Evolutionary conservation across 1,140 invertebrate species (phyloP).

Genomic region (Colletes gigas): DNA sequence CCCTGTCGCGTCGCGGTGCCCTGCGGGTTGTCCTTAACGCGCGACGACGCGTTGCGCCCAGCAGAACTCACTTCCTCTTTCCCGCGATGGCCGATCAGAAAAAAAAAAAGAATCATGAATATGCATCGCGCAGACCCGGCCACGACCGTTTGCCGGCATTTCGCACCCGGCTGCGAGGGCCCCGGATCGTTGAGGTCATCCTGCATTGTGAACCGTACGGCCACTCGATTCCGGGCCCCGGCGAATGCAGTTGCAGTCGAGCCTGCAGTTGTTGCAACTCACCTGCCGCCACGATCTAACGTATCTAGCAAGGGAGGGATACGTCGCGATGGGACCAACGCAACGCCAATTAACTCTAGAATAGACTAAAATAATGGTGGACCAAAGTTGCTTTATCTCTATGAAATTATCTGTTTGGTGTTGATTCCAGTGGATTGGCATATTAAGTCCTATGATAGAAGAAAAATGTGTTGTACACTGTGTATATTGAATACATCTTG

Average conservation of each 20-base stretch:
- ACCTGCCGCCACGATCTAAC: slow-evolving; percentile 41
- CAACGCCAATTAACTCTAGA: too few species aligned
- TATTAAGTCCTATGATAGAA: too few species aligned
- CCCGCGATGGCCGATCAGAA: slow-evolving; percentile 75
- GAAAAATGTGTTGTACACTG: too few species aligned
- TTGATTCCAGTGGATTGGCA: too few species aligned
- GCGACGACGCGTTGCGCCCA: slow-evolving; percentile 61
- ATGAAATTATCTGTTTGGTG: too few species aligned
- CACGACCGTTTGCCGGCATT: slow-evolving; percentile 63
- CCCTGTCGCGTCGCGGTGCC: slow-evolving; percentile 69
- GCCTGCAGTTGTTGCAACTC: slow-evolving; percentile 38
- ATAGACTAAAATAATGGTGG: too few species aligned
- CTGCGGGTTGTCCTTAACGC: slow-evolving; percentile 70
- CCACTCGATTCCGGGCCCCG: background rate
- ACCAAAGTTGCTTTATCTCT: too few species aligned
- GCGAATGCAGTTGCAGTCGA: slow-evolving; percentile 24
- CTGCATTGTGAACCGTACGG: slow-evolving; percentile 35
- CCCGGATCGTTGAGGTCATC: slow-evolving; percentile 48
- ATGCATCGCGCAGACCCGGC: slow-evolving; percentile 67
- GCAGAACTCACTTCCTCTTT: slow-evolving; percentile 76
- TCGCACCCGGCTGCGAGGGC: slow-evolving; percentile 61
- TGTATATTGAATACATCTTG: too few species aligned
- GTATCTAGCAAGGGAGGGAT: slow-evolving; percentile 19
- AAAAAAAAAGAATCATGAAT: slow-evolving; percentile 72
- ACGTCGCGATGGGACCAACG: background rate